These are phyloP conservation scores for Silurus meridionalis DNA, from an alignment of 2,113 vertebrate species.

Conservation along the genomic window DNA sequence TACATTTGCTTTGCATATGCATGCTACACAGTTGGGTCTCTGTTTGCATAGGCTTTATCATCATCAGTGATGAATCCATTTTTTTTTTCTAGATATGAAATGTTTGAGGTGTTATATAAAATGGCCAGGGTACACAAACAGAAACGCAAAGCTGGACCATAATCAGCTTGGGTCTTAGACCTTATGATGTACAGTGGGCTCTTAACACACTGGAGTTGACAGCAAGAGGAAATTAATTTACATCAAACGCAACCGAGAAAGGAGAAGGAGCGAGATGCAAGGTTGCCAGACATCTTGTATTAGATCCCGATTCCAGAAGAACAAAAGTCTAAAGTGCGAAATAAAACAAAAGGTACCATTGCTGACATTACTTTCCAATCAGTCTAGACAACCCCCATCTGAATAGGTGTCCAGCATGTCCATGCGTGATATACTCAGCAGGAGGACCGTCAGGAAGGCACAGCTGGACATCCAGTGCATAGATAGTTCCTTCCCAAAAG, in stretches of 20 bases:
- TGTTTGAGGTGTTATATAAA: constrained; percentile 22
- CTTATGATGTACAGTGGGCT: neutral
- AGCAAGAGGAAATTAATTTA: neutral
- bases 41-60: constrained; percentile 42
- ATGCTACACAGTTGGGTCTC: constrained; percentile 15
- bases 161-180: neutral
- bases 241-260: neutral
- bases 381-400: constrained; percentile 42
- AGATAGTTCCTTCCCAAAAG: constrained; percentile 24
- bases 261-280: neutral
- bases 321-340: constrained; percentile 54
- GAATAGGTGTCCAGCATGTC: constrained; percentile 43
- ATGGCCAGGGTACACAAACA: neutral
- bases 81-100: constrained; percentile 25
- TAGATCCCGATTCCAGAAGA: constrained; percentile 7
- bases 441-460: constrained; percentile 48
- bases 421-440: constrained; percentile 44
- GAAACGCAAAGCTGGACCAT: neutral
- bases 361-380: constrained; percentile 30
- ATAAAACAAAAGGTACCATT: constrained; percentile 27
- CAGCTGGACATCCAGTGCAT: constrained; percentile 56
- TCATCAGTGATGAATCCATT: constrained; percentile 17
- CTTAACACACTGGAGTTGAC: neutral
- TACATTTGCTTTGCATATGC: neutral
- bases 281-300: constrained; percentile 39